Evolutionary conservation across 2,113 vertebrate genomes (phyloP).

Genomic region (Lophura nycthemera): DNA sequence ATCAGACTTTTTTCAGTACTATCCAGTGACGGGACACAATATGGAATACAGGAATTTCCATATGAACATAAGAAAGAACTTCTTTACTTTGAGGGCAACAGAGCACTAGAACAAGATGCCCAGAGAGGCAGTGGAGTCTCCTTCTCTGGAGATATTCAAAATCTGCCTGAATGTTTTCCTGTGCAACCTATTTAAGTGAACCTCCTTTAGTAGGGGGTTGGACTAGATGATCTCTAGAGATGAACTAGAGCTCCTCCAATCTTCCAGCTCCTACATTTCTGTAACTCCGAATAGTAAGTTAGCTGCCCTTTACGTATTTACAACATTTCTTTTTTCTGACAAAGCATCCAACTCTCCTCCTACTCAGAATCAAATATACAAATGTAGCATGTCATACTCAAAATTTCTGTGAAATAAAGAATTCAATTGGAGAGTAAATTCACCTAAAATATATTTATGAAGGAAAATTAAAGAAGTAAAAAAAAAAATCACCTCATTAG

Average conservation of each 20-base stretch:
- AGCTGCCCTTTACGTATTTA: rapidly evolving
- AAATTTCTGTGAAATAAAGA: not conserved
- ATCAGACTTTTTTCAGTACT: not conserved
- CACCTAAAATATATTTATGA: not conserved
- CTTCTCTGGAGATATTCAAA: not conserved
- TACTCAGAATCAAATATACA: not conserved
- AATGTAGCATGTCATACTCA: not conserved
- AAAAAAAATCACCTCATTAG: not conserved
- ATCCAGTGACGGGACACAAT: not conserved
- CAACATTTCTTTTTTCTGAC: not conserved
- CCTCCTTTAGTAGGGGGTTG: no score
- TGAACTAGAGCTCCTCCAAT: no score
- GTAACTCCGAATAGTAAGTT: not conserved
- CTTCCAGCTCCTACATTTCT: not conserved
- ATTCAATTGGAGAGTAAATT: not conserved
- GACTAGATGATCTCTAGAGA: no score
- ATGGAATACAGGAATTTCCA: not conserved
- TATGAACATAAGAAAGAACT: not conserved
- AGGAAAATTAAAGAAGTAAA: not conserved
- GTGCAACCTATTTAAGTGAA: no score
- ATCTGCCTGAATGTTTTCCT: not conserved
- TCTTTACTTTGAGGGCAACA: not conserved
- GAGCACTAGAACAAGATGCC: not conserved
- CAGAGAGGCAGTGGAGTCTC: not conserved
- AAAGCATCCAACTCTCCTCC: not conserved